phyloP scores from a whole-genome alignment of 2,797 vertebrate species.

The Cossypha polioptera region DNA sequence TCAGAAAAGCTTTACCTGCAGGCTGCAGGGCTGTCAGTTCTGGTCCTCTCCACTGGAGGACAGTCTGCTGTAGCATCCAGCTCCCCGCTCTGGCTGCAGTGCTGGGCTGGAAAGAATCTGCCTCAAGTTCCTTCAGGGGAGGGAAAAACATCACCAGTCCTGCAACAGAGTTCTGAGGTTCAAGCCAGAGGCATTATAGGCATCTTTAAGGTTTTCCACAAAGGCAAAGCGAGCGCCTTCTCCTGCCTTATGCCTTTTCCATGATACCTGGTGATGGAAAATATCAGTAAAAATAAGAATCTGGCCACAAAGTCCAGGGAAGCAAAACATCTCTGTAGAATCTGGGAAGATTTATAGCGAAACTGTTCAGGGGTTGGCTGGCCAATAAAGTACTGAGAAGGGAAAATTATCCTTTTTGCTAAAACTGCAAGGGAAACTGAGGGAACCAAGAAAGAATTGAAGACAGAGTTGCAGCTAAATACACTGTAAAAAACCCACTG shows the following conservation, averaged over 20 bases:
- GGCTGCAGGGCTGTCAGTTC: not conserved
- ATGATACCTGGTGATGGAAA: not conserved
- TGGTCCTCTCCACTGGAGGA: conserved; percentile 33
- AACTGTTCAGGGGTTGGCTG: not conserved
- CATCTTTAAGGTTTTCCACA: not conserved
- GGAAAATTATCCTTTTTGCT: not conserved
- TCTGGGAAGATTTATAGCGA: not conserved
- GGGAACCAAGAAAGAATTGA: not conserved
- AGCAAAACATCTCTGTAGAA: not conserved
- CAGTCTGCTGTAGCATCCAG: not conserved
- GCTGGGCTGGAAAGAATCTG: not conserved
- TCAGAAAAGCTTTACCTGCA: not conserved
- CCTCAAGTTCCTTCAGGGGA: not conserved
- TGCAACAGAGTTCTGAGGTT: not conserved
- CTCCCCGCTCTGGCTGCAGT: accelerated
- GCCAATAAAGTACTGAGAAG: not conserved
- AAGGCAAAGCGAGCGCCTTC: not conserved
- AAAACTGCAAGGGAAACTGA: not conserved
- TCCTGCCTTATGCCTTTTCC: not conserved
- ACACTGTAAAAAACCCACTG: not conserved
- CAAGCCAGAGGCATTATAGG: not conserved
- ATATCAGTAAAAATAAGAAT: not conserved
- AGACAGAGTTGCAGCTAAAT: not conserved
- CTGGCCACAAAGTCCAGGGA: not conserved
- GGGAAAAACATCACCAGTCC: not conserved